Percentiles rank a stretch among this genome's conserved stretches.
phyloP scores from a whole-genome alignment of 1,140 invertebrate genomes.

The Diabrotica virgifera region DNA sequence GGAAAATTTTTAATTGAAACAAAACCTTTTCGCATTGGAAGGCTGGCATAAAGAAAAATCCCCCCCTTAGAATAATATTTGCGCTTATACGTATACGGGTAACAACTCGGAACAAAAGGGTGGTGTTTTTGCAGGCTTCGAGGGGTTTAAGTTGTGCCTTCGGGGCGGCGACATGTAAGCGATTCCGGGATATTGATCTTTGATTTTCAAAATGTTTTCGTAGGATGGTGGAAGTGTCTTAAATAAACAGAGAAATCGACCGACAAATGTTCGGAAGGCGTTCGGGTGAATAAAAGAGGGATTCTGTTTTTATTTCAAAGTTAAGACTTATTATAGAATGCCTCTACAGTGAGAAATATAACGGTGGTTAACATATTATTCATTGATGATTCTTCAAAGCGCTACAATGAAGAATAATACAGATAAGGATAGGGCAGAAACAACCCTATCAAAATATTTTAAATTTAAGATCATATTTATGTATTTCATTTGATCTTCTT shows the following conservation, averaged over 20 bases:
- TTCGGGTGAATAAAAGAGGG: neutral
- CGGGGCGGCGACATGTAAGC: neutral
- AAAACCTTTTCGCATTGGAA: neutral
- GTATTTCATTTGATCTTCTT: no score
- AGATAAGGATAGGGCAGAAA: no score
- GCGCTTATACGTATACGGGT: slow-evolving; percentile 25
- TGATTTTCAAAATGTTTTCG: slow-evolving; percentile 3
- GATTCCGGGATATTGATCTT: slow-evolving; percentile 1
- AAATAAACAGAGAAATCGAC: neutral
- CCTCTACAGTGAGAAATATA: no score
- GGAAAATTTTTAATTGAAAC: slow-evolving; percentile 7
- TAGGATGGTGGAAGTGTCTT: slow-evolving; percentile 1
- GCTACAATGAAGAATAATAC: no score
- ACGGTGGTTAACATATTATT: no score
- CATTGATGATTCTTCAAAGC: no score
- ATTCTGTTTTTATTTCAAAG: neutral
- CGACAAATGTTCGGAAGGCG: neutral
- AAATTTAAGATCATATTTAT: no score
- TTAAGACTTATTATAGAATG: no score
- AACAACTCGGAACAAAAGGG: slow-evolving; percentile 35
- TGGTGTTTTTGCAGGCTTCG: slow-evolving; percentile 32
- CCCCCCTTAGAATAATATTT: slow-evolving; percentile 38
- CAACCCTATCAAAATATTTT: no score
- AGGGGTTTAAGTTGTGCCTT: slow-evolving; percentile 3
- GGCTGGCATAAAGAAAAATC: slow-evolving; percentile 16